Evolutionary conservation across 2,113 vertebrate species (phyloP), one percentile per base, ranked within the genome.

Genomic region (Shinisaurus crocodilurus): DNA sequence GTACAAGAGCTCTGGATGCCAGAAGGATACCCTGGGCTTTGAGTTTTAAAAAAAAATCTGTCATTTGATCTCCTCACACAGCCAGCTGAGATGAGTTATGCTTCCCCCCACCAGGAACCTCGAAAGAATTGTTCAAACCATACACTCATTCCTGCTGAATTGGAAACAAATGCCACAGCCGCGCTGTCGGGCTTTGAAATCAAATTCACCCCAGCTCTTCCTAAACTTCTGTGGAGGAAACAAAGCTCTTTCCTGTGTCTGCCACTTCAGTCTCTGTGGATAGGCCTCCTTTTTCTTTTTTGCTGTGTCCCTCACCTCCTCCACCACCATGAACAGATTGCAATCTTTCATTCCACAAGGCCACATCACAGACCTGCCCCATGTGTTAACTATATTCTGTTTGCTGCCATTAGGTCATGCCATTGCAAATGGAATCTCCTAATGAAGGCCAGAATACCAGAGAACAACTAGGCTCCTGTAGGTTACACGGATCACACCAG

Each of bases 21-120:
- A 96, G 95, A 94, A 90, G 92, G 95, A 93, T 93, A 94, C 93
- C 89, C 93, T 70, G 80, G 63, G 92, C 94, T 92, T 90, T 87
- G 91, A 95, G 94, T 81, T 94, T 92, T 93, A n/a, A n/a, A n/a
- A n/a, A n/a, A n/a, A n/a, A n/a, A n/a, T 93, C 82, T 96, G 93
- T 95, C 95, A 96, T 95, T 96, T 95, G 95, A 95, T 96, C 96
- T 96, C 84, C 60, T 85, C 23, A 91, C 90, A 79, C 43, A 89
- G 91, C 93, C 97, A 97, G 96, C 95, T 95, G 96, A 97, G 93
- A 95, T 90, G 94, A 96, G 96, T 95, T 94, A 96, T 90, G 74
- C 90, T 93, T 90, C 85, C 94, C 92, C 87, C 91, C 91, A 93
- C 93, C 94, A 95, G 94, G 93, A 96, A 94, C 95, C 94, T 95